phyloP scores from a whole-genome alignment of 2,888 invertebrate genomes.

The Leucoptera coffeella region DNA sequence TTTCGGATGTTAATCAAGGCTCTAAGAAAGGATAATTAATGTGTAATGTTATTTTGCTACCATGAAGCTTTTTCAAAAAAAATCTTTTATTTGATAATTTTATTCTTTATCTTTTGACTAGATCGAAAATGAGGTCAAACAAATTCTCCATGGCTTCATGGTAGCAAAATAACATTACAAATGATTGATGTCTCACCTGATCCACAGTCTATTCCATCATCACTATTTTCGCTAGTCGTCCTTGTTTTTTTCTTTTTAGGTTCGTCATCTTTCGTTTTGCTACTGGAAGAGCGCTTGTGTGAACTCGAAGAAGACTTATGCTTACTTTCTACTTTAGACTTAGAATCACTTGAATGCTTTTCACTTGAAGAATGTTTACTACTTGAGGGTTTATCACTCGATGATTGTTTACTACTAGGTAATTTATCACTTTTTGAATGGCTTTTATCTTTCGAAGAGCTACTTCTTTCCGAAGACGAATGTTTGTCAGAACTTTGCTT shows the following conservation, averaged over 20 bases:
- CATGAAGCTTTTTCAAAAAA: too few relatives aligned
- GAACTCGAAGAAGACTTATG: slow-evolving; percentile 27
- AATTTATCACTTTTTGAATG: not conserved
- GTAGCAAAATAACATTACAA: too few relatives aligned
- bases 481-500: slow-evolving; percentile 30
- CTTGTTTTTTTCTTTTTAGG: slow-evolving; percentile 39
- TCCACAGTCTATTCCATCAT: slow-evolving; percentile 63
- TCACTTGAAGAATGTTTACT: not conserved
- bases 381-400: not conserved
- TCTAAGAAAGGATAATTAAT: too few relatives aligned
- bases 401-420: not conserved
- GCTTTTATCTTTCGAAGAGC: slow-evolving; percentile 26
- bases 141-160: too few relatives aligned
- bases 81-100: too few relatives aligned
- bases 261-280: slow-evolving; percentile 23
- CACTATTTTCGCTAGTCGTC: slow-evolving; percentile 25
- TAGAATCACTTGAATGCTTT: slow-evolving; percentile 17
- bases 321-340: slow-evolving; percentile 22
- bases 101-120: too few relatives aligned
- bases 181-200: too few relatives aligned
- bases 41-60: too few relatives aligned
- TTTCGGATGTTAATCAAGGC: too few relatives aligned
- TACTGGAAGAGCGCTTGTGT: slow-evolving; percentile 21
- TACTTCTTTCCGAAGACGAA: slow-evolving; percentile 24
- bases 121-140: too few relatives aligned